phyloP scores from a whole-genome alignment of 2,888 invertebrate genomes.

The Therioaphis trifolii region DNA sequence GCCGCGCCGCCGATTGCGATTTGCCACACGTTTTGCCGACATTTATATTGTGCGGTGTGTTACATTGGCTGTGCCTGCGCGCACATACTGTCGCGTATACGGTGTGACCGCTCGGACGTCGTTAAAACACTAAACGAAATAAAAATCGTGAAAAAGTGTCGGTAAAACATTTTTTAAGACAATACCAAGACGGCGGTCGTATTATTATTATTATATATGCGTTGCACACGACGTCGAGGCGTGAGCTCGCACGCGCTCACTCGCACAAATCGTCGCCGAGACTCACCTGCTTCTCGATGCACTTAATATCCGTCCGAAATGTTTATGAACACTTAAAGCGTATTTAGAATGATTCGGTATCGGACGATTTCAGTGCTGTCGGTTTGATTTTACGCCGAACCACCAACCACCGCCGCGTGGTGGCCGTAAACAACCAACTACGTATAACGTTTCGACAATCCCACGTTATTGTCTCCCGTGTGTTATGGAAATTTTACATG shows the following conservation, averaged over 20 bases:
- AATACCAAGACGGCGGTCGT: background rate
- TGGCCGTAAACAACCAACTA: background rate
- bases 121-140: background rate
- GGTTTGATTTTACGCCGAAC: constrained; percentile 8
- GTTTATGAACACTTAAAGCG: constrained; percentile 12
- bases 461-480: background rate
- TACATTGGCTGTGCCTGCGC: no score
- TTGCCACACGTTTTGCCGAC: background rate
- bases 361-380: background rate
- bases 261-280: background rate
- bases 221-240: background rate
- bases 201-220: no score
- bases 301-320: background rate
- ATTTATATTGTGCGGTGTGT: background rate
- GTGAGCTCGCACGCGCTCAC: background rate
- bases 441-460: constrained; percentile 1
- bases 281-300: background rate
- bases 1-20: background rate
- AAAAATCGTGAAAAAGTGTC: constrained; percentile 26
- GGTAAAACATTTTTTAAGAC: constrained; percentile 27
- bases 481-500: constrained; percentile 13
- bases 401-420: background rate
- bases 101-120: constrained; percentile 8
- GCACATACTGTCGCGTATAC: background rate
- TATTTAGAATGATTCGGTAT: constrained; percentile 7